phyloP scores from a whole-genome alignment of 1,140 invertebrate genomes.

The Trichonephila clavipes region DNA sequence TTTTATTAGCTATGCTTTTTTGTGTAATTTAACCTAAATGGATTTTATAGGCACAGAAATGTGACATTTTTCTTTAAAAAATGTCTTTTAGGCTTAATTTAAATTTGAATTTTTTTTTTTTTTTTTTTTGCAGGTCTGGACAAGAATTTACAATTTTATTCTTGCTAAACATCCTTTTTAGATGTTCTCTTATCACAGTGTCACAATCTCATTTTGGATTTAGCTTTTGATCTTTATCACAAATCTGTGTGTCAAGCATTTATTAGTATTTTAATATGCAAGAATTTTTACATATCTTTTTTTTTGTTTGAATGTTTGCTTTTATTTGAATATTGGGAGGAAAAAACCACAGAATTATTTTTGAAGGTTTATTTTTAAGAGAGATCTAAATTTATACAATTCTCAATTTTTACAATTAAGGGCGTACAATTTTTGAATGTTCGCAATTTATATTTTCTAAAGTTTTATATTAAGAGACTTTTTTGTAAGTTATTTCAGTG shows the following conservation, averaged over 20 bases:
- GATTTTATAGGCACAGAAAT: no score
- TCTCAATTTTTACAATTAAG: background rate
- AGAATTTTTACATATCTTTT: conserved; percentile 32
- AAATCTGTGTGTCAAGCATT: background rate
- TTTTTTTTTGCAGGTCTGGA: background rate
- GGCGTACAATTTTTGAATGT: conserved; percentile 3
- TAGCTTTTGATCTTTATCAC: conserved; percentile 27
- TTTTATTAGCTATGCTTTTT: no score
- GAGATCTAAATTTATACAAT: background rate
- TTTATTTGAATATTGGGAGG: background rate
- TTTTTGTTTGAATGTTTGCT: background rate
- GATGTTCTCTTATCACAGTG: background rate
- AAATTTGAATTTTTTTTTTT: background rate
- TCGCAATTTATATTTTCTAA: background rate
- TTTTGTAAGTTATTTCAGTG: background rate
- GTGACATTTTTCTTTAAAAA: no score
- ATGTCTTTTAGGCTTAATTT: background rate
- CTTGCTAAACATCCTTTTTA: conserved; percentile 27
- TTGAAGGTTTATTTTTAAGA: background rate
- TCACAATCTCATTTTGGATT: conserved; percentile 59
- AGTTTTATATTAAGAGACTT: background rate
- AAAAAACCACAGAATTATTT: background rate
- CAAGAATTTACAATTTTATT: conserved; percentile 37
- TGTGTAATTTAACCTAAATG: no score
- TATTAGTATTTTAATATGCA: conserved; percentile 29